phyloP scores from a whole-genome alignment of 2,113 vertebrate genomes.

The Oreotragus oreotragus region DNA sequence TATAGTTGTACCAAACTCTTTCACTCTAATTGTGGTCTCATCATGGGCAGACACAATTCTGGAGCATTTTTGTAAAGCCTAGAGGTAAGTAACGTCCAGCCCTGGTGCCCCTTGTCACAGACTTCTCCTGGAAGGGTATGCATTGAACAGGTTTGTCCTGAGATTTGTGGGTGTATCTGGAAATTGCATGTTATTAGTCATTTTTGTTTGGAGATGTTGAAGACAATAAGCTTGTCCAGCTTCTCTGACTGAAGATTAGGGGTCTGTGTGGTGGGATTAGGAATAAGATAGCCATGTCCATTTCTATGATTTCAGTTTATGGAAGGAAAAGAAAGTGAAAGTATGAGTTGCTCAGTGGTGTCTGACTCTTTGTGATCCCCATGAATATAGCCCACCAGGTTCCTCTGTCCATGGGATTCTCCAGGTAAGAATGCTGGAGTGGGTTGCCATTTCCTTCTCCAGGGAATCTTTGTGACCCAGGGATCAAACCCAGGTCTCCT shows the following conservation, averaged over 20 bases:
- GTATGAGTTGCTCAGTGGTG: not conserved
- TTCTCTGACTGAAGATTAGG: not conserved
- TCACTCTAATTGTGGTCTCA: not conserved
- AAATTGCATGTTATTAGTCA: not conserved
- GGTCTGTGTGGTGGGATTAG: not conserved
- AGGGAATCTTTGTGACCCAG: accelerated
- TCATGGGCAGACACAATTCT: not conserved
- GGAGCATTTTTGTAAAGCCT: not conserved
- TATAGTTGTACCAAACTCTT: not conserved
- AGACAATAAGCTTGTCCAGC: not conserved
- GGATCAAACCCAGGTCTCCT: not conserved
- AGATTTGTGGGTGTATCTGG: not conserved
- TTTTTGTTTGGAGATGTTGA: not conserved
- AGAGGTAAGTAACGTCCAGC: not conserved
- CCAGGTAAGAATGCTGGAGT: not conserved
- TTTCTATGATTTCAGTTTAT: not conserved
- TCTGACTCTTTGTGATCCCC: not conserved
- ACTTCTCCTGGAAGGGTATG: not conserved
- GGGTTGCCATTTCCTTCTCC: not conserved
- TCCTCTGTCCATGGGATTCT: not conserved
- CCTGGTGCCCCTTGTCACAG: not conserved
- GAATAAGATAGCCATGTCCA: not conserved
- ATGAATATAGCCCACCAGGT: not conserved
- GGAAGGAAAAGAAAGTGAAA: not conserved
- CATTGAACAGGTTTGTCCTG: not conserved